Base-by-base conservation (phyloP, 2,113 vertebrate genomes). In the Nothoprocta pentlandii region DNA sequence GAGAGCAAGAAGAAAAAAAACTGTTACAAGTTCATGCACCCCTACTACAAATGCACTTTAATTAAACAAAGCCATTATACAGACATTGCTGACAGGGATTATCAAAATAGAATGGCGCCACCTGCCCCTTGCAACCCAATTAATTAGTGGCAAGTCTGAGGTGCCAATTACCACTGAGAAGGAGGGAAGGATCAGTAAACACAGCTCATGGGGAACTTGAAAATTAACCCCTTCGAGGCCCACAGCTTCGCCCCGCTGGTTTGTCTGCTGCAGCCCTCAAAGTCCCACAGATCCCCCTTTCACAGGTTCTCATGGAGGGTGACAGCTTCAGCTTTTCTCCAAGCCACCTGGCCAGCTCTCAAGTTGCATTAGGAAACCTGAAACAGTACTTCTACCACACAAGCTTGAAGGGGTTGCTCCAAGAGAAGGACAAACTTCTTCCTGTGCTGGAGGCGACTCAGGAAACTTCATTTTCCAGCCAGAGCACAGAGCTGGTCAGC, bases 31-130 rank as follows among this genome's bases (percentile, higher is more conserved):
- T 98, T 98, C 98, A 98, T 97, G 97, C 96, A 98, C 98, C 97
- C 95, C 97, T 93, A 97, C 97, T 97, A 98, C 97, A 97, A 98
- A 98, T 98, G 98, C 97, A 97, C 98, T 98, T 97, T 98, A 98
- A 98, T 98, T 98, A 98, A 98, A 98, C 98, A 98, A 98, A 98
- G 98, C 98, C 98, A 98, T 98, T 98, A 98, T 93, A 96, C 97
- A 98, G 98, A 98, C 97, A 92, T 91, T 97, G 97, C 98, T 98
- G 98, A 98, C 97, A 97, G 98, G 98, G 97, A 98, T 98, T 98
- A 99, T 98, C 98, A 98, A 98, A 98, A 98, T 95, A 98, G 97
- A 98, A 98, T 97, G 98, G 98, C 94, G 81, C 98, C 98, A 98
- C 98, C 98, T 99, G 98, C 98, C 98, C 98, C 98, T 92, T 98